Evolutionary conservation across 2,888 invertebrate species (phyloP).

Genomic region (Temnothorax ravouxi): DNA sequence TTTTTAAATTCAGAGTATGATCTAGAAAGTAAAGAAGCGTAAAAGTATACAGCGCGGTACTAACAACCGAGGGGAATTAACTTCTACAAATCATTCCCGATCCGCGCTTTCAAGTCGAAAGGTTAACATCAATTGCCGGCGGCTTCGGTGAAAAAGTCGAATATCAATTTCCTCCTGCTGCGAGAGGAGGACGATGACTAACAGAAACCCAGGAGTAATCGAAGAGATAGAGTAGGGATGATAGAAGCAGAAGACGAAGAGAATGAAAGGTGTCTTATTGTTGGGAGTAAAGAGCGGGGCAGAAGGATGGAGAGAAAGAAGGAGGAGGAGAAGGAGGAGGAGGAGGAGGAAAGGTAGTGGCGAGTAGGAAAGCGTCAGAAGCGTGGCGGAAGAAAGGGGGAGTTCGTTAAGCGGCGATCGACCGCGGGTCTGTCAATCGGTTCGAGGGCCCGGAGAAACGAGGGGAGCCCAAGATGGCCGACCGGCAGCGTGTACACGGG

Average conservation of each 20-base stretch:
- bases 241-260: conserved; percentile 46
- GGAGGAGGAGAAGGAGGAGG: not conserved
- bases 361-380: conserved; percentile 46
- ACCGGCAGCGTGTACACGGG: conserved; percentile 75
- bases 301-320: not conserved
- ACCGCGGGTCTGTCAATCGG: conserved; percentile 75
- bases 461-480: conserved; percentile 78
- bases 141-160: conserved; percentile 45
- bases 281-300: not conserved
- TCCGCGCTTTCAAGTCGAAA: conserved; percentile 48
- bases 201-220: conserved; percentile 48
- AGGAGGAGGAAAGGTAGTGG: conserved; percentile 40
- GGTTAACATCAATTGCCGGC: conserved; percentile 54
- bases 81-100: conserved; percentile 49
- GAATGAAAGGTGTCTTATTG: conserved; percentile 58
- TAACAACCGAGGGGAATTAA: conserved; percentile 30
- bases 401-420: conserved; percentile 74
- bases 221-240: conserved; percentile 28
- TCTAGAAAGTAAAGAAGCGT: not conserved
- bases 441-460: conserved; percentile 74
- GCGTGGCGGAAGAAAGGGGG: conserved; percentile 64
- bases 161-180: conserved; percentile 56
- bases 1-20: conserved; percentile 10
- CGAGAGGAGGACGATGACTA: conserved; percentile 55
- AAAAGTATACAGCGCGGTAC: not conserved